A percentile compares a stretch with the other conserved stretches of the same genome.
Evolutionary conservation across 2,888 invertebrate species (phyloP).

Genomic region (Auanema sp.): DNA sequence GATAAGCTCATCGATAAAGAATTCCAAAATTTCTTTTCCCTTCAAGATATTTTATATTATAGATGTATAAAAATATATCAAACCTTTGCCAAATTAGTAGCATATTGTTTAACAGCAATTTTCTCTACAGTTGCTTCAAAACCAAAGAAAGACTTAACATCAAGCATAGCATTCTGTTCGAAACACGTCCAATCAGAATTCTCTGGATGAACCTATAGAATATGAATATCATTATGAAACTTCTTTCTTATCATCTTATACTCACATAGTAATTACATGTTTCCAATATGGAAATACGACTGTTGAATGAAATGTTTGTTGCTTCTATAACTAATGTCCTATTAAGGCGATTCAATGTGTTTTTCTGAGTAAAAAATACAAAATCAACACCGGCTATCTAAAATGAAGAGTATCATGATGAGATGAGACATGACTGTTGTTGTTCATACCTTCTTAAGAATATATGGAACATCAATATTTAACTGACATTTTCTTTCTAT

Average conservation of each 20-base stretch:
- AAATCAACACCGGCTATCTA: slow-evolving; percentile 89
- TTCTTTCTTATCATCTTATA: slow-evolving; percentile 50
- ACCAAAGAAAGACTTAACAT: slow-evolving; percentile 91
- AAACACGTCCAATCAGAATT: slow-evolving; percentile 93
- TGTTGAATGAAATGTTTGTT: slow-evolving; percentile 85
- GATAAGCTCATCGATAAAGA: slow-evolving; percentile 79
- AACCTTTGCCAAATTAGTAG: slow-evolving; percentile 79
- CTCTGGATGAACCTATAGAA: slow-evolving; percentile 81
- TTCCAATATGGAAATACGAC: slow-evolving; percentile 82
- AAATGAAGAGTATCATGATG: slow-evolving; percentile 21
- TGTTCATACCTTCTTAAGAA: slow-evolving; percentile 90
- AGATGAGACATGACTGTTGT: neutral
- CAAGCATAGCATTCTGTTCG: slow-evolving; percentile 86
- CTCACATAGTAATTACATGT: slow-evolving; percentile 84
- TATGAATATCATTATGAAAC: neutral
- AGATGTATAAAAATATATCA: neutral
- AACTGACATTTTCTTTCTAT: slow-evolving; percentile 85
- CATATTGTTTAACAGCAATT: slow-evolving; percentile 92
- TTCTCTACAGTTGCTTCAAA: slow-evolving; percentile 92
- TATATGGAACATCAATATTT: slow-evolving; percentile 88
- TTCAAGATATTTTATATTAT: slow-evolving; percentile 64
- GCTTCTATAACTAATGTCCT: slow-evolving; percentile 85
- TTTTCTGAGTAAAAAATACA: slow-evolving; percentile 87
- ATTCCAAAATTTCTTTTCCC: slow-evolving; percentile 92
- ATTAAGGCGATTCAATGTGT: slow-evolving; percentile 78